Conservation (phyloP, 1,140 invertebrate genomes). For the Berghia stephanieae region DNA sequence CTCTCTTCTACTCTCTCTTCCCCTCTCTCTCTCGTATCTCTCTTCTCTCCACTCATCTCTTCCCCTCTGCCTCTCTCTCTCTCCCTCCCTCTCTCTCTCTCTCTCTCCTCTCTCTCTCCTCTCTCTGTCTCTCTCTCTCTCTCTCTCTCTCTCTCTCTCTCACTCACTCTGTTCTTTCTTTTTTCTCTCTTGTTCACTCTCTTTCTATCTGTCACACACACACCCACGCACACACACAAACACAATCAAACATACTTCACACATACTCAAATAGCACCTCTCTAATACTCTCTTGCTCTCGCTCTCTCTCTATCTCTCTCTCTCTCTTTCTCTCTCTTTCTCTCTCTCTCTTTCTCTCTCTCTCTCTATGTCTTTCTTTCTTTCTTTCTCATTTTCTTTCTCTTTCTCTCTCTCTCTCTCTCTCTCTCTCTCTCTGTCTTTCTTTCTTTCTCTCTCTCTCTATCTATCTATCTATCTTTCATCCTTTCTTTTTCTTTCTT, state of each 20-base stretch:
- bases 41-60: neutral
- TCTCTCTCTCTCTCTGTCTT: neutral
- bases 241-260: neutral
- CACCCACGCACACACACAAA: neutral
- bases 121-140: constrained; percentile 8
- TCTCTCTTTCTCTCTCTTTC: neutral
- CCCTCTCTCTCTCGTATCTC: constrained; percentile 5
- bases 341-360: neutral
- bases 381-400: no score
- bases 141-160: constrained; percentile 26
- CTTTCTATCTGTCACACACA: neutral
- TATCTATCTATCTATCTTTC: no score
- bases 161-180: no score
- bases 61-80: neutral
- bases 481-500: no score
- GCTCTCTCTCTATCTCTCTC: no score
- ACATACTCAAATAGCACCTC: neutral
- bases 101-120: constrained; percentile 9
- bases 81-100: constrained; percentile 16
- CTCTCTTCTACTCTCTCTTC: neutral
- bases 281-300: no score
- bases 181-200: neutral
- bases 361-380: no score
- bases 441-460: no score
- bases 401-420: neutral